Conservation (phyloP, 2,797 vertebrate species). For the Chloroceryle amazona region DNA sequence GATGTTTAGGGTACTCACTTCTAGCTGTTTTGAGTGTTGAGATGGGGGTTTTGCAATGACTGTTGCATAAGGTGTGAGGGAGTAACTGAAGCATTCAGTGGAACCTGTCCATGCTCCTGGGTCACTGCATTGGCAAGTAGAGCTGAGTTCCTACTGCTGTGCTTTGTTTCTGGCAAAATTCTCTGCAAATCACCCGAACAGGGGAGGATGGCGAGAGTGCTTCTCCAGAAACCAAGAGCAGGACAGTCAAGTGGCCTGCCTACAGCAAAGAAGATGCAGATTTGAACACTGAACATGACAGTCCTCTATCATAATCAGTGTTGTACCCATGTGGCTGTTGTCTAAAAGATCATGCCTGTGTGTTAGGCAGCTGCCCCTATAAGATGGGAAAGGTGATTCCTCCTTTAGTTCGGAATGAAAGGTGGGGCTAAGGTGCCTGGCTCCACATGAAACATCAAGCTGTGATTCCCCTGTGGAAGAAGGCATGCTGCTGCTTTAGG, state of each 20-base stretch:
- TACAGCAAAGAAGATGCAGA: not conserved
- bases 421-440: not conserved
- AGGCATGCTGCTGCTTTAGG: not conserved
- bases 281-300: not conserved
- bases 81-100: not conserved
- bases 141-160: not conserved
- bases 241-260: not conserved
- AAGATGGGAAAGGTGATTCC: not conserved
- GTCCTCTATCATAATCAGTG: fast-evolving
- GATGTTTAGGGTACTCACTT: not conserved
- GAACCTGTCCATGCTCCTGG: not conserved
- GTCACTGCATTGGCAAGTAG: not conserved
- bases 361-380: not conserved
- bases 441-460: not conserved
- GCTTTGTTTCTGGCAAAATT: not conserved
- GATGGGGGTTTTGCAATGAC: not conserved
- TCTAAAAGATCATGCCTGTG: not conserved
- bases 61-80: not conserved
- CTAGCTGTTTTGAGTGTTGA: not conserved
- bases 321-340: not conserved
- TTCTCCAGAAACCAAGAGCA: not conserved
- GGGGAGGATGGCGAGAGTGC: not conserved
- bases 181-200: not conserved
- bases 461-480: not conserved
- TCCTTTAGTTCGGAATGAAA: not conserved